Base-by-base conservation (phyloP, 1,140 invertebrate species). In the Mya arenaria region DNA sequence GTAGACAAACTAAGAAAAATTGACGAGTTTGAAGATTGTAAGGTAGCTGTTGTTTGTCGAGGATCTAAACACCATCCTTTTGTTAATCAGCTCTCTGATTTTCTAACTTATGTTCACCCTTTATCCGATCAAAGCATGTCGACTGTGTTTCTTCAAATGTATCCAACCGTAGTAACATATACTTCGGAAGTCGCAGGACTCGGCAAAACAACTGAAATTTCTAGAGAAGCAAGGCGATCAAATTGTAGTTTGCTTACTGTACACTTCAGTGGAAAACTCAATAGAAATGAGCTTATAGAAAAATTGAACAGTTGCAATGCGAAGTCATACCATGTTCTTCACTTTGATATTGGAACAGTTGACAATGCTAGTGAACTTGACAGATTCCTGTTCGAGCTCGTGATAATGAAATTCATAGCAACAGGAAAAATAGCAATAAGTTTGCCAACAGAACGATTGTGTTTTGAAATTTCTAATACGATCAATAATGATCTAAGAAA, bases 401-500 rank as follows among this genome's bases (percentile, higher is more conserved):
- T 86, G 39, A 48, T 86, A 2, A 23, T 84, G 17, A 41, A 52
- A 19, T 68, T 28, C 60, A 62, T 82, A 15, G 56, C 71, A 28
- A 5, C 48, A 62, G 82, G 84, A 17, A 68, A 69, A 4, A 39
- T 4, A 23, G 36, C 65, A 0, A 79, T 71, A 63, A 15, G 32
- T 28, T 62, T 83, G 19, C 48, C 65, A n/a, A 85, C 75, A 0
- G 17, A 36, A 5, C n/a, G 48, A 36, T 41, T 87, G 23, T 81
- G 30, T n/a, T 73, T 87, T 15, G 86, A 87, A 55, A 74, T 87
- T n/a, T 72, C 84, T 17, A 87, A 87, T 56, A 78, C 81, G 36
- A 55, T 84, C 0, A 56, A 75, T 48, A 56, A 87, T 34, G n/a
- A 1, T 10, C 34, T 87, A 23, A 39, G 44, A 2, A 71, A 84